Conservation (phyloP, 2,888 invertebrate genomes). For the Brachypterus glaber region DNA sequence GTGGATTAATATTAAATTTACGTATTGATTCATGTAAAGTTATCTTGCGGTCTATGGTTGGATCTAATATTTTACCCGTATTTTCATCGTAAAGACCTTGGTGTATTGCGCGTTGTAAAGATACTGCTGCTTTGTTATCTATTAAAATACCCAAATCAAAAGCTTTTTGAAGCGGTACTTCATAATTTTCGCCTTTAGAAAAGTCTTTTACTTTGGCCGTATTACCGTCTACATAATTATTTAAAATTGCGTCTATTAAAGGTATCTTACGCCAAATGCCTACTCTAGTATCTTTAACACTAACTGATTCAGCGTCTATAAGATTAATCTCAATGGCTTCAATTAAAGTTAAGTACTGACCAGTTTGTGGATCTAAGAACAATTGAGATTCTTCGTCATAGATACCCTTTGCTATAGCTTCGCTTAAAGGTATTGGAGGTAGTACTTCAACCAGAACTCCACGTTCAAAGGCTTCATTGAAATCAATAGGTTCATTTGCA, state of each 20-base stretch:
- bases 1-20: constrained; percentile 69
- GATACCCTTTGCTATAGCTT: constrained; percentile 72
- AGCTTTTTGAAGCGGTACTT: constrained; percentile 65
- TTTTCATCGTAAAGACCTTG: constrained; percentile 76
- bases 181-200: constrained; percentile 50
- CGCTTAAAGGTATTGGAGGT: constrained; percentile 70
- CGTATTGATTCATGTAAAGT: constrained; percentile 78
- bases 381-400: constrained; percentile 68
- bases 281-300: constrained; percentile 66
- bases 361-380: constrained; percentile 75
- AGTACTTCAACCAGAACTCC: constrained; percentile 74
- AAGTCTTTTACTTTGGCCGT: constrained; percentile 64
- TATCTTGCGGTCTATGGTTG: constrained; percentile 65
- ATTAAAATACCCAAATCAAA: constrained; percentile 70
- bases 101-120: constrained; percentile 74
- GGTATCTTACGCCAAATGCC: constrained; percentile 70
- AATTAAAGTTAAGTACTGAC: constrained; percentile 65
- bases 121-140: constrained; percentile 72
- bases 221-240: constrained; percentile 62
- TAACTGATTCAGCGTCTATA: constrained; percentile 75
- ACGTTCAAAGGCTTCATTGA: constrained; percentile 76
- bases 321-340: constrained; percentile 75
- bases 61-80: constrained; percentile 75
- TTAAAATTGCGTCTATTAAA: constrained; percentile 67
- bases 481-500: constrained; percentile 52